Evolutionary conservation across 2,888 invertebrate species (phyloP).

Genomic region (Drosophila helvetica): DNA sequence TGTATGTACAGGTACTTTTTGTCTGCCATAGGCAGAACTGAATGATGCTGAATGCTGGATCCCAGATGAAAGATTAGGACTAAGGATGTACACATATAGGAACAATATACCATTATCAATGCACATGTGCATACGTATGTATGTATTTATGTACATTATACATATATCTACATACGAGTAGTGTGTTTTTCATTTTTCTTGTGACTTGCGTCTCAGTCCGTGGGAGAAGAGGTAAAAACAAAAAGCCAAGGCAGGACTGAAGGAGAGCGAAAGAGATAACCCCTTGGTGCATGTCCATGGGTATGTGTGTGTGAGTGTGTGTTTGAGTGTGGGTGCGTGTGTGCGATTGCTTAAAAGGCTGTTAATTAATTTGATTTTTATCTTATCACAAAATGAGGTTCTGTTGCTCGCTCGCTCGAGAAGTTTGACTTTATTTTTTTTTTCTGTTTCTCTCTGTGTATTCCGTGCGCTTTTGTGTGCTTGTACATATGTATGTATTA

Average conservation of each 20-base stretch:
- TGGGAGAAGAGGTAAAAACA: not conserved
- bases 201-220: not conserved
- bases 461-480: conserved; percentile 14
- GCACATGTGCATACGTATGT: too few species aligned
- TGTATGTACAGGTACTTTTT: not conserved
- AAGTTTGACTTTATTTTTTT: conserved; percentile 7
- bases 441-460: conserved; percentile 10
- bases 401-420: conserved; percentile 22
- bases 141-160: too few species aligned
- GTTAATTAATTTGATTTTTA: conserved; percentile 71
- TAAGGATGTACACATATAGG: not conserved
- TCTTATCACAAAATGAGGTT: conserved; percentile 62
- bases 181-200: not conserved
- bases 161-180: too few species aligned
- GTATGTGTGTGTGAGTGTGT: conserved; percentile 7
- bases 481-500: not conserved
- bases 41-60: too few species aligned
- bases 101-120: not conserved
- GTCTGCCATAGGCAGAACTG: too few species aligned
- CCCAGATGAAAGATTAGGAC: not conserved
- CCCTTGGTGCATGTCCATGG: conserved; percentile 1
- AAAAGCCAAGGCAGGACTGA: conserved; percentile 9
- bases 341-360: conserved; percentile 47
- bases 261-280: conserved; percentile 9
- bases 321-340: conserved; percentile 4